A percentile compares a stretch with the other conserved stretches of the same genome.
Evolutionary conservation across 2,797 vertebrate species (phyloP).

Genomic region (Leuciscus waleckii): DNA sequence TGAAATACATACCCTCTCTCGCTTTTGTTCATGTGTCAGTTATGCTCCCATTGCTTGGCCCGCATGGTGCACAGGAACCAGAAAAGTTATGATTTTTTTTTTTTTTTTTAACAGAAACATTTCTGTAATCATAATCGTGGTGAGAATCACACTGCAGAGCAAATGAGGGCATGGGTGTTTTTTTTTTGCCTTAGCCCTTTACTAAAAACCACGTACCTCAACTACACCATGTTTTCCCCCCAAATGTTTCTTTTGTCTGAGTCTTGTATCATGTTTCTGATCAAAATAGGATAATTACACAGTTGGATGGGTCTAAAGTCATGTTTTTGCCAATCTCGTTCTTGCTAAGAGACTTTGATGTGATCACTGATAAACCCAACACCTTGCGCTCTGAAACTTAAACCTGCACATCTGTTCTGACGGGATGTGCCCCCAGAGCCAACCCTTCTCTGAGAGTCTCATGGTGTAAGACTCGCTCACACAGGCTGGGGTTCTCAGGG

Average conservation of each 20-base stretch:
- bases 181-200: neutral
- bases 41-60: neutral
- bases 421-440: conserved; percentile 50
- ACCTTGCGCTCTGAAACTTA: conserved; percentile 46
- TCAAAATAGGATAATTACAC: conserved; percentile 13
- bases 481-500: conserved; percentile 71
- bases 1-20: too few relatives aligned
- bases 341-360: conserved; percentile 40
- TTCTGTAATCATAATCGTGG: neutral
- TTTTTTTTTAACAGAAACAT: neutral
- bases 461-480: conserved; percentile 26
- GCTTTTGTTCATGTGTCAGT: too few relatives aligned
- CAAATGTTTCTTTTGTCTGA: neutral
- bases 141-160: neutral
- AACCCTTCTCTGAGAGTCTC: conserved; percentile 13
- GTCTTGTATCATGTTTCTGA: conserved; percentile 5
- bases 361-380: conserved; percentile 48
- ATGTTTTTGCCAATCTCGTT: conserved; percentile 16
- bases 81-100: neutral
- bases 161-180: neutral
- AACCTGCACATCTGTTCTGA: conserved; percentile 59
- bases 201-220: neutral
- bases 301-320: conserved; percentile 20
- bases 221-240: neutral
- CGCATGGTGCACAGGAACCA: neutral